Base-by-base conservation (phyloP, 2,797 vertebrate genomes). In the Pitangus sulphuratus region DNA sequence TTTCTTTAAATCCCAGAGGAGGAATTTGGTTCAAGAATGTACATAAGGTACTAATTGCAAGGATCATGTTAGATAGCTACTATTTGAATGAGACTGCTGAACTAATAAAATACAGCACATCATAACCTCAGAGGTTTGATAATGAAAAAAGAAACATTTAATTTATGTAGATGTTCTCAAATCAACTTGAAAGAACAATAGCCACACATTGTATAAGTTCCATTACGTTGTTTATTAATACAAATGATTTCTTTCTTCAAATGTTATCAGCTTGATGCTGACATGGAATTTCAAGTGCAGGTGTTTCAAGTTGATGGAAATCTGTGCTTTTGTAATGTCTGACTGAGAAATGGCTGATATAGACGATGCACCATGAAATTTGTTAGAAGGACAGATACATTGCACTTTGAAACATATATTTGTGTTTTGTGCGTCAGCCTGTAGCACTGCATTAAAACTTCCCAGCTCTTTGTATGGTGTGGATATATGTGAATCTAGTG, bases 1-100 rank as follows among this genome's bases (percentile, higher is more conserved):
- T 95, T 96, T 89, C 92, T 92, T 94, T 94, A 89, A 95, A 90
- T 90, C 90, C 78, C 90, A 78, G 75, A 61, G 93, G 95, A 97
- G 51, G 61, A 92, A 93, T 95, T 94, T 95, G 81, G 61, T 95
- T 95, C 91, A 89, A 90, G 93, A 95, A 87, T 87, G 89, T 94
- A 95, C 94, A 90, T 83, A 91, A 95, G 71, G 88, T 91, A 89
- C 60, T 95, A 95, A 97, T 95, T 95, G 88, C 90, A 80, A 80
- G 89, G 74, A 91, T 96, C 0, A 1, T 94, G 84, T 84, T 82
- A 90, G 79, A 91, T 94, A 93, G 89, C 89, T 95, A n/a, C 70
- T 88, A 4, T 90, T 86, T 93, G 92, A 95, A 45, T 79, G 76
- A 89, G 72, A 17, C 77, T 81, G 64, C 53, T 93, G 86, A 95